phyloP scores from a whole-genome alignment of 2,797 vertebrate genomes.

The Paratrypauchen microcephalus region DNA sequence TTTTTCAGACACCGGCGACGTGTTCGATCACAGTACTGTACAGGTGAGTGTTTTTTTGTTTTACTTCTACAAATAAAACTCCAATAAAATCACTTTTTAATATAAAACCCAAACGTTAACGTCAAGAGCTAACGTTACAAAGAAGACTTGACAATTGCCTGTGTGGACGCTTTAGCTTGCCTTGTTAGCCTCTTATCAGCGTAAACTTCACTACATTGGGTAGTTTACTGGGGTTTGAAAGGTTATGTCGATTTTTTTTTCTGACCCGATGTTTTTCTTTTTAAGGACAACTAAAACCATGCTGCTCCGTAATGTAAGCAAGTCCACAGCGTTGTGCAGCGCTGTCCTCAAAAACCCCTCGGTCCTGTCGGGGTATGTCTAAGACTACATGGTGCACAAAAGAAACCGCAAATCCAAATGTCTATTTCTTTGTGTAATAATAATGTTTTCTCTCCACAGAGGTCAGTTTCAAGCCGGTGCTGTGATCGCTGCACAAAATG shows the following conservation, averaged over 20 bases:
- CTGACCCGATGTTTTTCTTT: not conserved
- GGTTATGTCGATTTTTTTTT: not conserved
- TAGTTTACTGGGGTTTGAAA: not conserved
- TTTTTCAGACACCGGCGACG: not conserved
- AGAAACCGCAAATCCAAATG: not conserved
- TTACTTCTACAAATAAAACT: not conserved
- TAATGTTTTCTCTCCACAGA: constrained; percentile 23
- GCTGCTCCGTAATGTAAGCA: constrained; percentile 71
- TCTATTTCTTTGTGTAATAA: not conserved
- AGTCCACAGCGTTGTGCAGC: constrained; percentile 54
- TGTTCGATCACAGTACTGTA: not conserved
- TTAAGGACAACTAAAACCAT: constrained; percentile 39
- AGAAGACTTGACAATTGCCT: not conserved
- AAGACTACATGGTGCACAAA: not conserved
- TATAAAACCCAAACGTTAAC: not conserved
- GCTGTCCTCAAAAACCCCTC: constrained; percentile 45
- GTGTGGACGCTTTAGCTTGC: constrained; percentile 2
- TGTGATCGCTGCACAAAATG: constrained; percentile 26
- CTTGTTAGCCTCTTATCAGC: not conserved
- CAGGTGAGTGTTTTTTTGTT: constrained; percentile 4
- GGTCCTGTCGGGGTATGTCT: constrained; percentile 53
- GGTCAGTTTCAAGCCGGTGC: constrained; percentile 49
- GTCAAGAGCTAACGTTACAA: constrained; percentile 12
- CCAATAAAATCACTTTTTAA: not conserved
- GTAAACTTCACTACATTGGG: not conserved